Evolutionary conservation across 1,140 invertebrate genomes (phyloP).

Genomic region (Andrena cerasifolii): DNA sequence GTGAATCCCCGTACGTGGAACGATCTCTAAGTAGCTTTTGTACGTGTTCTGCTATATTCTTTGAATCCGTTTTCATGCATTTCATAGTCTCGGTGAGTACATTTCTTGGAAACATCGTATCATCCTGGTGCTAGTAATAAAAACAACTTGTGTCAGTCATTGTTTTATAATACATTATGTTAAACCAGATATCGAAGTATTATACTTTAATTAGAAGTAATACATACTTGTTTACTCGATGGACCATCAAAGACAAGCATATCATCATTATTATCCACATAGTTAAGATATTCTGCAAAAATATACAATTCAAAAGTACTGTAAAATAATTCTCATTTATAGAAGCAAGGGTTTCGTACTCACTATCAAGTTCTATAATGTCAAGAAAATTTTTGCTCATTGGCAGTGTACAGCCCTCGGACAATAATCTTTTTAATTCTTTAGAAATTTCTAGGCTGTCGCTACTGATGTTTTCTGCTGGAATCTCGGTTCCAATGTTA

Average conservation of each 20-base stretch:
- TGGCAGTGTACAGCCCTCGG: constrained; percentile 30
- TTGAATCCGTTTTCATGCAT: constrained; percentile 48
- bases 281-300: constrained; percentile 27
- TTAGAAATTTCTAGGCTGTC: constrained; percentile 51
- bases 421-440: constrained; percentile 63
- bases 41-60: constrained; percentile 53
- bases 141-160: constrained; percentile 17
- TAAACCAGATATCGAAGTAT: not conserved
- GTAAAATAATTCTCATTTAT: not conserved
- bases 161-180: not conserved
- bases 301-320: not conserved
- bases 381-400: constrained; percentile 35
- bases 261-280: constrained; percentile 16
- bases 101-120: constrained; percentile 64
- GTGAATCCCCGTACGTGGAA: constrained; percentile 73
- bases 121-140: constrained; percentile 32
- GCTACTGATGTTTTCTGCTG: not conserved
- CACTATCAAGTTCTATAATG: constrained; percentile 39
- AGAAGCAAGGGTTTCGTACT: not conserved
- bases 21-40: constrained; percentile 67
- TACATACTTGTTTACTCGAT: constrained; percentile 38
- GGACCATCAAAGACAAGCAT: constrained; percentile 49
- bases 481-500: not conserved
- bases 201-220: not conserved
- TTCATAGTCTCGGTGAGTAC: constrained; percentile 60